phyloP scores from a whole-genome alignment of 92 coral and sea anemone species.

The Scolanthus callimorphus region DNA sequence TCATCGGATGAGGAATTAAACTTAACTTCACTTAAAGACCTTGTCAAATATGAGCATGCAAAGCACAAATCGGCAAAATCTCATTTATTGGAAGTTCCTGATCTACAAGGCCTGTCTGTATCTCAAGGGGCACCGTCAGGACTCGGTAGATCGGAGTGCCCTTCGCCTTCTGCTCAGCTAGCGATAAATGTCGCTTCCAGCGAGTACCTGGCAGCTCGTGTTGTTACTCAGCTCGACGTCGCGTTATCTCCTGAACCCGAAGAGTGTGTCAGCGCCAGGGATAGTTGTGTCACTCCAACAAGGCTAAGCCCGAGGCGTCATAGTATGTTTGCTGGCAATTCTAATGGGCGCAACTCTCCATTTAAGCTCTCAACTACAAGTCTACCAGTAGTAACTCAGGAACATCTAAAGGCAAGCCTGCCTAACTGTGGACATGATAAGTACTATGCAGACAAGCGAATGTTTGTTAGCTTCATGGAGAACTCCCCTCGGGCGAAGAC shows the following conservation, averaged over 20 bases:
- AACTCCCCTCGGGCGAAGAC: slow-evolving; percentile 14
- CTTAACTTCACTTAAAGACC: slow-evolving; percentile 2
- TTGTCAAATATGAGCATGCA: not conserved
- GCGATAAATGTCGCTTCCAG: slow-evolving; percentile 23
- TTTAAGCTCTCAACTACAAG: slow-evolving; percentile 6
- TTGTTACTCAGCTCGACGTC: slow-evolving; percentile 30
- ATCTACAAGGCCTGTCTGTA: not conserved
- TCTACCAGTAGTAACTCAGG: not conserved
- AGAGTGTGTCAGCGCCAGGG: not conserved
- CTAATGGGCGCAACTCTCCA: not conserved
- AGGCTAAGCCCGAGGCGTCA: slow-evolving; percentile 26
- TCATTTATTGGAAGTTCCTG: not conserved
- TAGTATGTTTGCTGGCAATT: slow-evolving; percentile 1
- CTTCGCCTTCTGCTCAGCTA: slow-evolving; percentile 7
- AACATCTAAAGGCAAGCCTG: slow-evolving; percentile 12
- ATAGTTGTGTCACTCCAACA: slow-evolving; percentile 34
- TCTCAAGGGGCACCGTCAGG: not conserved
- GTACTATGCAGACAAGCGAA: slow-evolving; percentile 4
- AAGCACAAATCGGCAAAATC: not conserved
- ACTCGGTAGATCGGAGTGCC: not conserved
- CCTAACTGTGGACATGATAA: slow-evolving; percentile 18
- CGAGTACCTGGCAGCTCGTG: slow-evolving; percentile 43
- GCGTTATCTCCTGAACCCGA: slow-evolving; percentile 11
- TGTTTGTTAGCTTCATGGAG: slow-evolving; percentile 29
- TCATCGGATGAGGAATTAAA: not conserved